A percentile compares a stretch with the other conserved stretches of the same genome.
Evolutionary conservation across 2,888 invertebrate species (phyloP).

Genomic region (Coenonympha glycerion): DNA sequence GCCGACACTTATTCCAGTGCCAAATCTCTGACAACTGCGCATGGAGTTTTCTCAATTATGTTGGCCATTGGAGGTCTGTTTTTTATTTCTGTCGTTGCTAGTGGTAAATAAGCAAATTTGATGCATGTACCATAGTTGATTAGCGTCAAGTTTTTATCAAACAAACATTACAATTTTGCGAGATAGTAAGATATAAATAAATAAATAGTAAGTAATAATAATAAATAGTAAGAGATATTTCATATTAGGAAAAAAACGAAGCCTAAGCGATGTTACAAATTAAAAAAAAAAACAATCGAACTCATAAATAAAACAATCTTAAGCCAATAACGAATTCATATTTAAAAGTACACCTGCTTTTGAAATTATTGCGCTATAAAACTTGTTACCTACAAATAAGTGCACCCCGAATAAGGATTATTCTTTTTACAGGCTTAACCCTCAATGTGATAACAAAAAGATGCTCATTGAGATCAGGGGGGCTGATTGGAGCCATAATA

Average conservation of each 20-base stretch:
- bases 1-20: conserved; percentile 56
- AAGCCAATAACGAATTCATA: too few relatives aligned
- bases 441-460: conserved; percentile 74
- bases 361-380: background rate
- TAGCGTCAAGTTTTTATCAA: too few relatives aligned
- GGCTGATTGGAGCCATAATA: conserved; percentile 71
- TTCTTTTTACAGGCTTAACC: conserved; percentile 71
- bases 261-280: too few relatives aligned
- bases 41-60: conserved; percentile 66
- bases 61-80: conserved; percentile 60
- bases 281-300: too few relatives aligned
- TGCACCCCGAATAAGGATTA: background rate
- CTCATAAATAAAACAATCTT: too few relatives aligned
- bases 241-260: too few relatives aligned
- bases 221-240: too few relatives aligned
- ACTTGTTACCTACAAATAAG: background rate
- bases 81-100: background rate
- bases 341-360: background rate
- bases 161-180: too few relatives aligned
- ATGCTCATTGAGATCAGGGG: conserved; percentile 72
- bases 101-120: too few relatives aligned
- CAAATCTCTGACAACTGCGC: conserved; percentile 61
- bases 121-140: too few relatives aligned
- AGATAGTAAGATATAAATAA: too few relatives aligned
- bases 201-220: too few relatives aligned